A percentile compares a stretch with the other conserved stretches of the same genome.
phyloP scores from a whole-genome alignment of 2,888 invertebrate species.

The Epicampocera succincta region DNA sequence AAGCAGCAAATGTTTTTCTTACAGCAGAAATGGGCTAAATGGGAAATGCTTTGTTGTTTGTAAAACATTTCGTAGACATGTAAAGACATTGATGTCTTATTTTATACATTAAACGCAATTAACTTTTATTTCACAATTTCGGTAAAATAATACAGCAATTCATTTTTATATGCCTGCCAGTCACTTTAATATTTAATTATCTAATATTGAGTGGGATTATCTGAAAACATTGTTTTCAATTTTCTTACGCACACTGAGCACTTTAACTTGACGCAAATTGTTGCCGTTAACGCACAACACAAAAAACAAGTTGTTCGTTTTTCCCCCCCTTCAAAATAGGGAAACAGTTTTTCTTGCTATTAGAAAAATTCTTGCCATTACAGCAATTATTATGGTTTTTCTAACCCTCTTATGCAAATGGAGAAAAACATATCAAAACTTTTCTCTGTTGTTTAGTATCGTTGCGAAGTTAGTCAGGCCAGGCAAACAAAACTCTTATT shows the following conservation, averaged over 20 bases:
- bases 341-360: conserved; percentile 34
- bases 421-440: conserved; percentile 8
- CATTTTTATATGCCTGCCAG: background rate
- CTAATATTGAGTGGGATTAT: conserved; percentile 28
- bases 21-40: too few relatives aligned
- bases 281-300: too few relatives aligned
- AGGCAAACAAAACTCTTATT: conserved; percentile 25
- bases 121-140: too few relatives aligned
- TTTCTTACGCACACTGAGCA: too few relatives aligned
- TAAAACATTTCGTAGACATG: too few relatives aligned
- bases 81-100: too few relatives aligned
- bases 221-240: background rate
- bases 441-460: conserved; percentile 15
- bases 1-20: too few relatives aligned
- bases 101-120: too few relatives aligned
- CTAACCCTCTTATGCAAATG: background rate
- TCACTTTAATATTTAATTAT: conserved; percentile 39
- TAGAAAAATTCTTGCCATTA: conserved; percentile 35
- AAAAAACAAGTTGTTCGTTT: conserved; percentile 7
- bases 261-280: too few relatives aligned
- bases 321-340: conserved; percentile 22
- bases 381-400: conserved; percentile 22
- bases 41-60: background rate
- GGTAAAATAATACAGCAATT: too few relatives aligned
- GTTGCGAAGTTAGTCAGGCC: conserved; percentile 42